These are phyloP conservation scores for Liopterus haemorrhoidalis DNA, from an alignment of 2,888 invertebrate species.

Conservation along the genomic window DNA sequence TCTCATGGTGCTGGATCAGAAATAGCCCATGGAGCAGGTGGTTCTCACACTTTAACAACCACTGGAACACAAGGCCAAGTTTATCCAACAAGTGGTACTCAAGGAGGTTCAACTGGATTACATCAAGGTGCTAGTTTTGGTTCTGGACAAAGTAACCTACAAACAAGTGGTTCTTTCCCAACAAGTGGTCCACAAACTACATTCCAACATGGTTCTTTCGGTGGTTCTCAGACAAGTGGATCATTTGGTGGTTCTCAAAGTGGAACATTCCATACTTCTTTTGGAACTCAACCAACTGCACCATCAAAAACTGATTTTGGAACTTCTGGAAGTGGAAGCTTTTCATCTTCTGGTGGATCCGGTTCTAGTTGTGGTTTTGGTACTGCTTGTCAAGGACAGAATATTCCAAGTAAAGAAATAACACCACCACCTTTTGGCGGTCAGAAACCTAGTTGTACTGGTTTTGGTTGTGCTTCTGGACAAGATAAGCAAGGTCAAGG, in stretches of 20 bases:
- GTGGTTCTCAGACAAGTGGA: slow-evolving; percentile 1
- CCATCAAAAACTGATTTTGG: neutral
- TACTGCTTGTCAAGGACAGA: too few relatives aligned
- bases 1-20: neutral
- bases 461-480: too few relatives aligned
- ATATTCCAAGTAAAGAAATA: too few relatives aligned
- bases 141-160: neutral
- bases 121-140: neutral
- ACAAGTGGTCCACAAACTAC: neutral
- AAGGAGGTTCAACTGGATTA: slow-evolving; percentile 4
- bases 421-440: neutral
- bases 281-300: neutral
- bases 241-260: slow-evolving; percentile 3
- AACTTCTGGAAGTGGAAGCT: neutral
- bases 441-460: too few relatives aligned
- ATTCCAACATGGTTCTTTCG: slow-evolving; percentile 3
- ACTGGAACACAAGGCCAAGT: slow-evolving; percentile 10
- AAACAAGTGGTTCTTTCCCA: neutral
- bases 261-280: slow-evolving; percentile 4
- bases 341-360: neutral
- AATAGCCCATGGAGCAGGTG: slow-evolving; percentile 10
- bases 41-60: slow-evolving; percentile 9
- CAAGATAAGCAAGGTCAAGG: neutral
- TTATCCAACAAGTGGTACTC: neutral
- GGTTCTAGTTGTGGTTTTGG: slow-evolving; percentile 1